A percentile compares a stretch with the other conserved stretches of the same genome.
These are phyloP conservation scores for Macrobrachium nipponense DNA, from an alignment of 1,140 invertebrate species.

Conservation along the genomic window DNA sequence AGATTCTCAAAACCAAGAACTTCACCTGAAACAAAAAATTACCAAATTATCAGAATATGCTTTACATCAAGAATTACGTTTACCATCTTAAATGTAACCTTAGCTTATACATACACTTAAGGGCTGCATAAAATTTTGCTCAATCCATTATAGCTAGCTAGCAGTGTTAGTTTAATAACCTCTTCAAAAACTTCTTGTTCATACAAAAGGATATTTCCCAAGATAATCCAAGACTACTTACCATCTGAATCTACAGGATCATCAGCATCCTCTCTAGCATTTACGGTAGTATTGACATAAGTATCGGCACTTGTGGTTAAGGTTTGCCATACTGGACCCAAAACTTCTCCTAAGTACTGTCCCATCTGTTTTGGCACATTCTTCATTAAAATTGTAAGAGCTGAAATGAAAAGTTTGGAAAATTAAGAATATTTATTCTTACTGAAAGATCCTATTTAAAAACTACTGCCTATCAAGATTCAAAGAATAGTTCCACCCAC, in stretches of 20 bases:
- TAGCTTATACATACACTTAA: too few relatives aligned
- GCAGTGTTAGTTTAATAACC: too few relatives aligned
- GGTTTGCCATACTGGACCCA: conserved; percentile 79
- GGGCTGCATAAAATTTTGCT: too few relatives aligned
- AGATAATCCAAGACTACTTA: conserved; percentile 61
- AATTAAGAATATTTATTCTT: background rate
- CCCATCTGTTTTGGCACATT: conserved; percentile 77
- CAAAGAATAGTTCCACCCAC: too few relatives aligned
- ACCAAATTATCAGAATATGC: background rate
- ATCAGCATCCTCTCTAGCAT: conserved; percentile 72
- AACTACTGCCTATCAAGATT: too few relatives aligned
- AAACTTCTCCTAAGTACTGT: conserved; percentile 76
- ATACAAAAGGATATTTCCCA: background rate
- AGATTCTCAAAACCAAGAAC: conserved; percentile 80
- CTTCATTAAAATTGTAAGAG: conserved; percentile 76
- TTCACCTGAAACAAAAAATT: conserved; percentile 72
- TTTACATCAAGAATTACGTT: background rate
- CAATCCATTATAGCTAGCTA: too few relatives aligned
- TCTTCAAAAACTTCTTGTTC: too few relatives aligned
- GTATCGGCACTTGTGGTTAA: conserved; percentile 78
- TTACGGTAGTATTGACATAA: conserved; percentile 75
- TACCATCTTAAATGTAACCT: too few relatives aligned
- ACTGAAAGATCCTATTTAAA: too few relatives aligned
- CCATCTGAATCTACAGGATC: conserved; percentile 73
- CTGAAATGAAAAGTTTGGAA: conserved; percentile 66